Conservation (phyloP, 2,113 vertebrate genomes). For the Dipodomys stephensi region DNA sequence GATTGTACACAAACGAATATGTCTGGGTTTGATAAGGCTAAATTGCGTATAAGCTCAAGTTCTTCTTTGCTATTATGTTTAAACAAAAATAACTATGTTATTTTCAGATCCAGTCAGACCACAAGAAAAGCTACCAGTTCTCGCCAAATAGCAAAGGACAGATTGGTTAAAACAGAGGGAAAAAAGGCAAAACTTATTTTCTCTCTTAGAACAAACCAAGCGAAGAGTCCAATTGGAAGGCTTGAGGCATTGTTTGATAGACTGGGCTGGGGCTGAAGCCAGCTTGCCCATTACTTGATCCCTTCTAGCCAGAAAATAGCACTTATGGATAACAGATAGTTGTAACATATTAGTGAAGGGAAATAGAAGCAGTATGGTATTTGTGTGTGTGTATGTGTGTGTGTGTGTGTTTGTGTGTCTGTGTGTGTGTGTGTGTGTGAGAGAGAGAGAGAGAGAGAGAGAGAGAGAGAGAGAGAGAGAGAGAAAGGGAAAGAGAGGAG, state of each 20-base stretch:
- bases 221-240: conserved; percentile 48
- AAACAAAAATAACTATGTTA: conserved; percentile 82
- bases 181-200: conserved; percentile 72
- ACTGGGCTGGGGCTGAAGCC: neutral
- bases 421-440: neutral
- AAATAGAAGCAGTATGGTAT: neutral
- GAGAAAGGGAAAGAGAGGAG: neutral
- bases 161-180: conserved; percentile 68
- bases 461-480: neutral
- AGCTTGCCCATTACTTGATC: conserved; percentile 17
- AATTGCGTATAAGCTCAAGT: conserved; percentile 80
- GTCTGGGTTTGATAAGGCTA: conserved; percentile 81
- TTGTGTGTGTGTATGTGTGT: neutral
- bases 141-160: conserved; percentile 79
- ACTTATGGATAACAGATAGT: neutral
- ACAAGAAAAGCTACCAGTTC: conserved; percentile 73
- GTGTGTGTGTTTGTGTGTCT: neutral
- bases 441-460: neutral
- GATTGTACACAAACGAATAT: conserved; percentile 82
- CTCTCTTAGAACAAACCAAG: conserved; percentile 58
- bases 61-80: conserved; percentile 79
- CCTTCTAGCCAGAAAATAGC: conserved; percentile 30
- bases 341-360: neutral
- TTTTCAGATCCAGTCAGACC: conserved; percentile 79
- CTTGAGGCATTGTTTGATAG: conserved; percentile 53